These are phyloP conservation scores for Perizoma flavofasciatum DNA, from an alignment of 2,888 invertebrate species.

Conservation along the genomic window DNA sequence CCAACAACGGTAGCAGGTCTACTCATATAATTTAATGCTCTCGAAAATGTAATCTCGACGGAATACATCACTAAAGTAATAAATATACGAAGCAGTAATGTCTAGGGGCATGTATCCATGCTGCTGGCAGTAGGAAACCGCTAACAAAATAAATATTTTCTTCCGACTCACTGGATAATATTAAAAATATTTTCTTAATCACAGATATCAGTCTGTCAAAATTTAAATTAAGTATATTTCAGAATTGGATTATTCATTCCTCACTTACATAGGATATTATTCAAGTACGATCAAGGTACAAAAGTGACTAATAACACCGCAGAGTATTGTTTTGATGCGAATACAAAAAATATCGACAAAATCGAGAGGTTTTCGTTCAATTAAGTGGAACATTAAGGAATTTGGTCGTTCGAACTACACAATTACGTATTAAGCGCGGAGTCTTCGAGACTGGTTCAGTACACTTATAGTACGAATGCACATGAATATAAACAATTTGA, in stretches of 20 bases:
- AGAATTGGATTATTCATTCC: conserved; percentile 80
- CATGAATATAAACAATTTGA: conserved; percentile 75
- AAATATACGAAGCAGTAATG: conserved; percentile 70
- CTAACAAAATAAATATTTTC: conserved; percentile 82
- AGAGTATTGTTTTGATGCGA: conserved; percentile 76
- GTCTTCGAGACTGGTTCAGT: conserved; percentile 67
- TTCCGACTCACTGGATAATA: conserved; percentile 84
- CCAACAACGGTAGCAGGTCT: conserved; percentile 52
- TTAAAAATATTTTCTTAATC: conserved; percentile 84
- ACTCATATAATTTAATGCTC: conserved; percentile 46
- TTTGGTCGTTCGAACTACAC: conserved; percentile 73
- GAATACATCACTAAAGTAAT: conserved; percentile 64
- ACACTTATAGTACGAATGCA: conserved; percentile 75
- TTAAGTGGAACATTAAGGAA: conserved; percentile 62
- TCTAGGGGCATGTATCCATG: conserved; percentile 65
- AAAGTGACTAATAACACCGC: conserved; percentile 81
- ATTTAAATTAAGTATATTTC: conserved; percentile 85
- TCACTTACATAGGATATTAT: conserved; percentile 76
- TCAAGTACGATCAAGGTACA: conserved; percentile 82
- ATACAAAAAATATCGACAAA: conserved; percentile 60
- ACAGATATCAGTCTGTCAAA: conserved; percentile 84
- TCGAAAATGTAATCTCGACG: conserved; percentile 51
- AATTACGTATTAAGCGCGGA: conserved; percentile 69
- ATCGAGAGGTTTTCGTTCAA: conserved; percentile 57
- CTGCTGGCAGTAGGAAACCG: conserved; percentile 79